phyloP scores from a whole-genome alignment of 2,113 vertebrate genomes.

The Gopherus flavomarginatus region DNA sequence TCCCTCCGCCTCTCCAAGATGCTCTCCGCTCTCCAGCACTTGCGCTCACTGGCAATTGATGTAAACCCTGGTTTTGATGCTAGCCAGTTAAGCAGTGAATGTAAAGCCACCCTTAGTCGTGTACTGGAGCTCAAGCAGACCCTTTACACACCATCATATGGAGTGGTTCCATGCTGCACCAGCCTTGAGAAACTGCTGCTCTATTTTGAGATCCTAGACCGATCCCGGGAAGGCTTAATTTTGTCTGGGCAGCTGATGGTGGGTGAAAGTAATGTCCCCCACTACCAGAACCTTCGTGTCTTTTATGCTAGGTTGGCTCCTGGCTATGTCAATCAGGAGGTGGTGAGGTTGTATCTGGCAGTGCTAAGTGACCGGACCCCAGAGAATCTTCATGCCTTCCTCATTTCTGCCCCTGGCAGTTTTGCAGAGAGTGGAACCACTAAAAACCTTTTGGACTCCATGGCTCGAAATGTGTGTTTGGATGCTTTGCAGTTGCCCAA shows the following conservation, averaged over 20 bases:
- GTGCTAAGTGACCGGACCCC: conserved; percentile 94
- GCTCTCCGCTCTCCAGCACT: conserved; percentile 84
- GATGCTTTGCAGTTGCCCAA: conserved; percentile 94
- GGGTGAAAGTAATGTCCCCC: conserved; percentile 96
- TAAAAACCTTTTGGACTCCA: conserved; percentile 88
- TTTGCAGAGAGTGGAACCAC: conserved; percentile 89
- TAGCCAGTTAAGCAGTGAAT: conserved; percentile 88
- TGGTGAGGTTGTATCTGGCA: conserved; percentile 93
- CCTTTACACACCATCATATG: conserved; percentile 90
- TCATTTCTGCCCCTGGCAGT: conserved; percentile 92
- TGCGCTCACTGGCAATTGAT: conserved; percentile 91
- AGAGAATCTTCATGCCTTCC: conserved; percentile 89
- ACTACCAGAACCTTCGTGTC: conserved; percentile 93
- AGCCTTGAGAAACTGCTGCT: conserved; percentile 92
- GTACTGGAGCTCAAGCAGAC: conserved; percentile 93
- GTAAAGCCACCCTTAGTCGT: conserved; percentile 88
- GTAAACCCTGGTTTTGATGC: conserved; percentile 89
- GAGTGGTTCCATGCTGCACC: conserved; percentile 93
- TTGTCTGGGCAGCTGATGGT: conserved; percentile 95
- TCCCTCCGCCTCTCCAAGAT: conserved; percentile 90
- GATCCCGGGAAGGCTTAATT: conserved; percentile 88
- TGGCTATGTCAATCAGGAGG: conserved; percentile 94
- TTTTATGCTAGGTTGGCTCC: conserved; percentile 95
- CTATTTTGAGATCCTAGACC: conserved; percentile 93
- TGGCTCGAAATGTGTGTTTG: conserved; percentile 87